Conservation (phyloP, 2,888 invertebrate species). For the Brachyptera putata region DNA sequence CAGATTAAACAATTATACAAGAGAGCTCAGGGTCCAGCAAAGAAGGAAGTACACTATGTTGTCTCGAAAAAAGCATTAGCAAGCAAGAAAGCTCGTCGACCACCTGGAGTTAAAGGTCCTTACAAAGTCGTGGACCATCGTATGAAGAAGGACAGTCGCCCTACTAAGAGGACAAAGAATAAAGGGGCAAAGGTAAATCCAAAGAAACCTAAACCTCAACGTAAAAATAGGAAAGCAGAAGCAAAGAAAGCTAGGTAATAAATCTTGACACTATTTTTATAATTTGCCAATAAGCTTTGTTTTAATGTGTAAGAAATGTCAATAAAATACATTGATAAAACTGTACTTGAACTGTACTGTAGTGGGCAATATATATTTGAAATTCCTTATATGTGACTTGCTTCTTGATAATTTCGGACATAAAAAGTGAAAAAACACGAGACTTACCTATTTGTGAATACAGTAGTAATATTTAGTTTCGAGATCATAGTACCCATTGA, state of each 20-base stretch:
- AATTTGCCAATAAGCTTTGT: no score
- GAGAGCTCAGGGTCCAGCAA: slow-evolving; percentile 78
- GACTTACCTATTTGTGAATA: no score
- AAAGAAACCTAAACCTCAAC: slow-evolving; percentile 10
- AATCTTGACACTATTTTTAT: no score
- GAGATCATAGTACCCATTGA: no score
- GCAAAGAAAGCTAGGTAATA: slow-evolving; percentile 3
- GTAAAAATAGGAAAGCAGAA: slow-evolving; percentile 3
- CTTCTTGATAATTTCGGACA: no score
- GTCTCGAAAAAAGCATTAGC: slow-evolving; percentile 85
- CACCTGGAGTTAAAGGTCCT: slow-evolving; percentile 83
- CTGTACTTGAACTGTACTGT: no score
- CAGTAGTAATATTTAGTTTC: no score
- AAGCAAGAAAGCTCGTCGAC: slow-evolving; percentile 71
- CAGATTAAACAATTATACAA: slow-evolving; percentile 91
- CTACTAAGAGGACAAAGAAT: slow-evolving; percentile 16
- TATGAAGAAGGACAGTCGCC: slow-evolving; percentile 80
- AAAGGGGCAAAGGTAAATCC: not conserved
- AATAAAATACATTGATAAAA: no score
- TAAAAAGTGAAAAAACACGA: no score
- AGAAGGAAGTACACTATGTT: slow-evolving; percentile 88
- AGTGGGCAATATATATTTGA: no score
- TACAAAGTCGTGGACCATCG: slow-evolving; percentile 94
- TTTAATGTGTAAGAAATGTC: no score
- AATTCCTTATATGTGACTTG: no score